Evolutionary conservation across 2,888 invertebrate species (phyloP).

Genomic region (Euzophera pinguis): DNA sequence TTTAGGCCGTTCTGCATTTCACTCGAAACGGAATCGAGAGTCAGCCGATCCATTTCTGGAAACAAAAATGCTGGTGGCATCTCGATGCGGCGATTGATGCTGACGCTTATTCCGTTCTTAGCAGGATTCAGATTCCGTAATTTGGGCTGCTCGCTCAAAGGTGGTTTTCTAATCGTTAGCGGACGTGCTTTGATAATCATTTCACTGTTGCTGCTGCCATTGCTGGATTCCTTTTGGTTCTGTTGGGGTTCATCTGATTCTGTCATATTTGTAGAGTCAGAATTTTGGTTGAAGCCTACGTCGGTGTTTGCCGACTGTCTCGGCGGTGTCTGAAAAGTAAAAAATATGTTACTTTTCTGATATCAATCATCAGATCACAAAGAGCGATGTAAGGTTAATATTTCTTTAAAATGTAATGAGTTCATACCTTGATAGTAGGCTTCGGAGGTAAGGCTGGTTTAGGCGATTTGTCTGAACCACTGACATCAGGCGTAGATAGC

Average conservation of each 20-base stretch:
- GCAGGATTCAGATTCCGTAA: slow-evolving; percentile 81
- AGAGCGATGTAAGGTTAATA: not conserved
- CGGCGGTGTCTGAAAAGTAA: slow-evolving; percentile 67
- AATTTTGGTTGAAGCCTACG: slow-evolving; percentile 46
- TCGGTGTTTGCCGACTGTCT: slow-evolving; percentile 73
- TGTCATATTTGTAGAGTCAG: slow-evolving; percentile 57
- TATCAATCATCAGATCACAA: too few relatives aligned
- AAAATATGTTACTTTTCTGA: not conserved
- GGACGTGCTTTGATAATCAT: slow-evolving; percentile 89
- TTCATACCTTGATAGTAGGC: slow-evolving; percentile 82
- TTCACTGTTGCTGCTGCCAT: slow-evolving; percentile 56
- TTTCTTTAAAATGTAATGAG: not conserved
- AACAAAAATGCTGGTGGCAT: slow-evolving; percentile 91
- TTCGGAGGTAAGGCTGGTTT: slow-evolving; percentile 92
- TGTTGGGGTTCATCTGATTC: slow-evolving; percentile 51
- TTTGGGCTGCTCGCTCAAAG: slow-evolving; percentile 89
- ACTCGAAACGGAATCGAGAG: slow-evolving; percentile 62
- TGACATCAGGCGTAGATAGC: slow-evolving; percentile 74
- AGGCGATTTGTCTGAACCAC: slow-evolving; percentile 75
- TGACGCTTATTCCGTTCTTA: slow-evolving; percentile 82
- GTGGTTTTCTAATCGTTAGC: slow-evolving; percentile 89
- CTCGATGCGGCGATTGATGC: slow-evolving; percentile 87
- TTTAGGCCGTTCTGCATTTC: slow-evolving; percentile 54
- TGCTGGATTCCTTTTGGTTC: slow-evolving; percentile 68
- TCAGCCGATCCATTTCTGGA: slow-evolving; percentile 85